Percentiles rank a stretch among this genome's conserved stretches.
phyloP scores from a whole-genome alignment of 2,888 invertebrate genomes.

The Arge pagana region DNA sequence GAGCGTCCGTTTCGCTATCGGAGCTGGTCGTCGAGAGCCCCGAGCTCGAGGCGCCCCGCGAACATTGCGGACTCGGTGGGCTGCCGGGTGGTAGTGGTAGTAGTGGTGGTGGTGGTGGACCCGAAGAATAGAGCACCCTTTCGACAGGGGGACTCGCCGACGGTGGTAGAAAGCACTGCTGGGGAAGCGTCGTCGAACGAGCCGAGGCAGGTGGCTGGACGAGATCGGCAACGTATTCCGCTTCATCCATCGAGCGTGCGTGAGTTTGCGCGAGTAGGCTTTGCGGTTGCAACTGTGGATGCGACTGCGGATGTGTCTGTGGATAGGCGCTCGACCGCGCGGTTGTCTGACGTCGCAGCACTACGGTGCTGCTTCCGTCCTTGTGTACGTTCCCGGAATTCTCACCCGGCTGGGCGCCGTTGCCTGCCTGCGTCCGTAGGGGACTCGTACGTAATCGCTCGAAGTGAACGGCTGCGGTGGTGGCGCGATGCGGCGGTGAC shows the following conservation, averaged over 20 bases:
- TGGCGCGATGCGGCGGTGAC: conserved; percentile 31
- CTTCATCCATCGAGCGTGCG: conserved; percentile 54
- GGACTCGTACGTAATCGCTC: conserved; percentile 38
- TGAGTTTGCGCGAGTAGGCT: conserved; percentile 13
- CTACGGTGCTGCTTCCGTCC: conserved; percentile 22
- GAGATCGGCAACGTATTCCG: conserved; percentile 53
- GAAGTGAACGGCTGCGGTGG: conserved; percentile 40
- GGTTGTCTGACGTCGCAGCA: conserved; percentile 18
- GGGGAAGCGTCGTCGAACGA: conserved; percentile 5
- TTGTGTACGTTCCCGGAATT: conserved; percentile 23
- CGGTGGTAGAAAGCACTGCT: conserved; percentile 8
- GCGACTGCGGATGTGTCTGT: conserved; percentile 1
- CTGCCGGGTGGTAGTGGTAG: conserved; percentile 36
- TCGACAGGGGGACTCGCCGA: conserved; percentile 10
- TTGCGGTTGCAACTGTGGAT: conserved; percentile 2
- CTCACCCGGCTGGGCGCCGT: conserved; percentile 5
- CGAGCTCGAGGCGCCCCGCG: conserved; percentile 43
- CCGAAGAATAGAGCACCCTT: conserved; percentile 26
- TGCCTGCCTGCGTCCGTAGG: conserved; percentile 23
- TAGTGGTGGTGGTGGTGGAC: conserved; percentile 37
- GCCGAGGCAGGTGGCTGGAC: conserved; percentile 23
- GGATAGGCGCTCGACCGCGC: conserved; percentile 27
- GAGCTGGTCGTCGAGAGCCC: conserved; percentile 46
- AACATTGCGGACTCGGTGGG: conserved; percentile 11
- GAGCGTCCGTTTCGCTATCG: conserved; percentile 50